Conservation (phyloP, 2,113 vertebrate species). For the Genyomyrus donnyi region DNA sequence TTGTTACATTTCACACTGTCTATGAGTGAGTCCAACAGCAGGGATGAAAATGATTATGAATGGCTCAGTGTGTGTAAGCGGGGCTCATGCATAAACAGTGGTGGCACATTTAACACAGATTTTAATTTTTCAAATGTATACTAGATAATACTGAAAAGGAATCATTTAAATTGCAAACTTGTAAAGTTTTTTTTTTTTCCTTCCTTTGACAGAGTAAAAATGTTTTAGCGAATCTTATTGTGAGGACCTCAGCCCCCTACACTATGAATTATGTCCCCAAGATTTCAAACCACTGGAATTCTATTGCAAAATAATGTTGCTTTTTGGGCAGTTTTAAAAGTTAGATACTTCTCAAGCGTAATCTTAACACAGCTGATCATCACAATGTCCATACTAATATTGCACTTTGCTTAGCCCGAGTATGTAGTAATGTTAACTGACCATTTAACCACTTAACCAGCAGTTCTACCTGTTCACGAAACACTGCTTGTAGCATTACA, state of each 20-base stretch:
- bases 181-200: neutral
- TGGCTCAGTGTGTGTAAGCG: neutral
- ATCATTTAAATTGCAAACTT: neutral
- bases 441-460: neutral
- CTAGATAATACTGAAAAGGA: neutral
- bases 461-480: neutral
- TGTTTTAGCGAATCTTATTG: neutral
- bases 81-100: neutral
- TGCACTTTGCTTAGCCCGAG: neutral
- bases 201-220: neutral
- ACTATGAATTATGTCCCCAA: neutral
- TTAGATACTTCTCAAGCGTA: neutral
- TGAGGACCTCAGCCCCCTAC: neutral
- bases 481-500: neutral
- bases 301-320: neutral
- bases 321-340: neutral
- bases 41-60: neutral
- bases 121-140: neutral
- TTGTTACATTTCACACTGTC: neutral
- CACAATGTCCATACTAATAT: neutral
- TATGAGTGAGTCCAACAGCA: neutral
- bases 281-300: neutral
- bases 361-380: neutral
- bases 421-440: neutral
- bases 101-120: neutral